Conservation (phyloP, 2,113 vertebrate genomes). For the Formicarius rufipectus region DNA sequence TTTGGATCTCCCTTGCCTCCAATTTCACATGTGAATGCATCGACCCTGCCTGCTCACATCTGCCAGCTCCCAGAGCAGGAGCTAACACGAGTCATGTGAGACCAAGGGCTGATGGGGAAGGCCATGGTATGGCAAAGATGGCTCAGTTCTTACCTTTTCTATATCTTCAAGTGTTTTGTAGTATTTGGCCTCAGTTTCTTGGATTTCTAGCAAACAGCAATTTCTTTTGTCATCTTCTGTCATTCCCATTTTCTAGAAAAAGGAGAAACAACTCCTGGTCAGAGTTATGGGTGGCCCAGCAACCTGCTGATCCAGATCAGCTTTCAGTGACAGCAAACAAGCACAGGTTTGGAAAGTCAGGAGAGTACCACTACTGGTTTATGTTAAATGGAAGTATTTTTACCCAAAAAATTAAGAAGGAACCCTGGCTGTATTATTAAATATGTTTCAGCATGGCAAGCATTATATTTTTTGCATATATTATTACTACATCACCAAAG, state of each 20-base stretch:
- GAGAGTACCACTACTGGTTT: background rate
- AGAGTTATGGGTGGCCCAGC: background rate
- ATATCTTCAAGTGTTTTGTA: constrained; percentile 97
- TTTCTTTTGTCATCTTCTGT: constrained; percentile 96
- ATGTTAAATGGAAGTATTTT: background rate
- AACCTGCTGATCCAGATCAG: background rate
- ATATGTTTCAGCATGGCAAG: background rate
- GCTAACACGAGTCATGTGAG: accelerated
- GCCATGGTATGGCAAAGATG: accelerated
- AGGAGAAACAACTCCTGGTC: background rate
- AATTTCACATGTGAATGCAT: background rate
- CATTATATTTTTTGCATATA: background rate
- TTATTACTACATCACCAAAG: background rate
- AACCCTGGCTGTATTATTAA: background rate
- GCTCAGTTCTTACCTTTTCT: constrained; percentile 81
- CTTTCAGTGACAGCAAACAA: background rate
- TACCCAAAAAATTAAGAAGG: background rate
- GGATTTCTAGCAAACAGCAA: constrained; percentile 95
- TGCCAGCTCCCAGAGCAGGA: background rate
- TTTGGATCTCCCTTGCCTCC: background rate
- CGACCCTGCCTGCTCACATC: background rate
- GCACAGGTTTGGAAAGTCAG: background rate
- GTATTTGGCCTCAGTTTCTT: constrained; percentile 96
- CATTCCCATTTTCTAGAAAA: constrained; percentile 93
- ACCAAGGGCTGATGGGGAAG: background rate